A percentile compares a stretch with the other conserved stretches of the same genome.
Conservation (phyloP, 2,888 invertebrate species). For the Rhamnusium bicolor region DNA sequence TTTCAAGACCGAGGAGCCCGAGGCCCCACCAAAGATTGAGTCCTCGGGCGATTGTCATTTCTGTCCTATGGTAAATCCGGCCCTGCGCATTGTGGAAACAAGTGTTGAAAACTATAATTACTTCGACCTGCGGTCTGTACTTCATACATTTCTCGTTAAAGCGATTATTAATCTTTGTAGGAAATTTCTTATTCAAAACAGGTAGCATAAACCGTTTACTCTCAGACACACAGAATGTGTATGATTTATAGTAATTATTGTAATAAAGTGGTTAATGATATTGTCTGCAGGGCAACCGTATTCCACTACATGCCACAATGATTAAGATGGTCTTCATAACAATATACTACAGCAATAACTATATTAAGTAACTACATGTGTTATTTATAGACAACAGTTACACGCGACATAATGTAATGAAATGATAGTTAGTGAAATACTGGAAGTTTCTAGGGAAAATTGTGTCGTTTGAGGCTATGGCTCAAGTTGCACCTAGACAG, state of each 20-base stretch:
- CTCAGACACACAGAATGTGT: conserved; percentile 3
- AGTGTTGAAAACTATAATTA: conserved; percentile 5
- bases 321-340: conserved; percentile 30
- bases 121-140: background rate
- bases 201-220: conserved; percentile 17
- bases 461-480: background rate
- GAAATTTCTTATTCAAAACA: conserved; percentile 4
- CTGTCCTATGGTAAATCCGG: too few species aligned
- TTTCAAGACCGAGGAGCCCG: too few species aligned
- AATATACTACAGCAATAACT: conserved; percentile 24
- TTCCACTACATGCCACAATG: conserved; percentile 19
- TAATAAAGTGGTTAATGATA: conserved; percentile 31
- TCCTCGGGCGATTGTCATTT: too few species aligned
- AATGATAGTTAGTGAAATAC: background rate
- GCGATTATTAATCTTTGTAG: background rate
- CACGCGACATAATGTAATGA: conserved; percentile 20
- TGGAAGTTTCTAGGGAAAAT: background rate
- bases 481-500: too few species aligned
- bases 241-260: conserved; percentile 28
- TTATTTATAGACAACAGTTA: conserved; percentile 14
- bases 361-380: conserved; percentile 4
- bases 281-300: conserved; percentile 24
- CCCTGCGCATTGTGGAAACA: background rate
- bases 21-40: too few species aligned
- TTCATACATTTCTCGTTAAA: background rate